Conservation (phyloP, 2,888 invertebrate species). For the Falcaria lacertinaria region DNA sequence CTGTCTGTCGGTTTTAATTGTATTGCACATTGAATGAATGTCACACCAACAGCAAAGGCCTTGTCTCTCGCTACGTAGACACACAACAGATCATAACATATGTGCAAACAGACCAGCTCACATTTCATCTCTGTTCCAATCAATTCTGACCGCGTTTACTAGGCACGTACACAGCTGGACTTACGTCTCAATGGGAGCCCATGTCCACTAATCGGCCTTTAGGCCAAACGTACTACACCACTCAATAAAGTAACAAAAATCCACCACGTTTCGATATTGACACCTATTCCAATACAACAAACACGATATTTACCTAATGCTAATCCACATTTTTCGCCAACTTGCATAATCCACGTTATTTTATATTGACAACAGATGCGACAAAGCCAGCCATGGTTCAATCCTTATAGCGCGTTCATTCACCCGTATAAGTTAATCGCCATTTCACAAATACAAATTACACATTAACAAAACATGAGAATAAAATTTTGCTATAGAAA, state of each 20-base stretch:
- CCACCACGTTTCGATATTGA: conserved; percentile 21
- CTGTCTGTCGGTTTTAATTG: not conserved
- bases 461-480: conserved; percentile 47
- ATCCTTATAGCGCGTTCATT: conserved; percentile 36
- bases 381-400: conserved; percentile 61
- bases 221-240: not conserved
- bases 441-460: conserved; percentile 49
- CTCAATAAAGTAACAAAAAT: not conserved
- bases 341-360: conserved; percentile 77
- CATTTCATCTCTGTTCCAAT: too few species aligned
- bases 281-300: conserved; percentile 26
- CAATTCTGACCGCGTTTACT: not conserved
- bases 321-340: conserved; percentile 69
- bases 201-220: not conserved
- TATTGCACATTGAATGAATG: not conserved
- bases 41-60: not conserved
- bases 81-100: too few species aligned
- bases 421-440: conserved; percentile 40
- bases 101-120: too few species aligned
- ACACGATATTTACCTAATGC: conserved; percentile 66
- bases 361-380: conserved; percentile 72
- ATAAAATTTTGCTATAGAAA: conserved; percentile 60
- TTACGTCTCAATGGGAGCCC: not conserved
- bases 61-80: not conserved
- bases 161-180: not conserved